Conservation (phyloP, 2,888 invertebrate species). For the Polydrusus tereticollis region DNA sequence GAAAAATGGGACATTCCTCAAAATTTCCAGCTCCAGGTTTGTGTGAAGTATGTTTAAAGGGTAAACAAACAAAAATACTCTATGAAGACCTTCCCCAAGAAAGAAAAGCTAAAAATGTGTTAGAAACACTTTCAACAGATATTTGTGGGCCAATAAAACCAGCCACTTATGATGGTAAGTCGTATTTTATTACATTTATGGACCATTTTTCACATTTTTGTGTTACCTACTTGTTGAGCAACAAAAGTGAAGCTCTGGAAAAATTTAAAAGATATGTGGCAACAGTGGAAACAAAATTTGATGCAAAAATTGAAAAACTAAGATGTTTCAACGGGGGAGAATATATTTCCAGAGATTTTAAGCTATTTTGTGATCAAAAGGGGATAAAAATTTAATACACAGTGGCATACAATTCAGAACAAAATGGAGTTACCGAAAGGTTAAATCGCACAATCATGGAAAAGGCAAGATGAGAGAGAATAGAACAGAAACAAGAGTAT, state of each 20-base stretch:
- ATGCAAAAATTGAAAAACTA: constrained; percentile 23
- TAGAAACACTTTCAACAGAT: constrained; percentile 24
- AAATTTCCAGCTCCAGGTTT: constrained; percentile 11
- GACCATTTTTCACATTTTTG: constrained; percentile 44
- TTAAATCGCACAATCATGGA: constrained; percentile 48
- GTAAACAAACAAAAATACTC: constrained; percentile 29
- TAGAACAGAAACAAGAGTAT: too few species aligned
- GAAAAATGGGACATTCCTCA: too few species aligned
- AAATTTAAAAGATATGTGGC: constrained; percentile 39
- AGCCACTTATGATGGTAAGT: constrained; percentile 40
- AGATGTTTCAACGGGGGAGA: too few species aligned
- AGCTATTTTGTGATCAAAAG: constrained; percentile 42
- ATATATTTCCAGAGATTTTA: too few species aligned
- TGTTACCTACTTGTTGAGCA: constrained; percentile 14
- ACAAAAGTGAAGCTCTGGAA: too few species aligned
- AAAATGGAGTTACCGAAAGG: constrained; percentile 48
- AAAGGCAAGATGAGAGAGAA: too few species aligned
- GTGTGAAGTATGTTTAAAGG: constrained; percentile 51
- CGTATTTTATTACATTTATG: too few species aligned
- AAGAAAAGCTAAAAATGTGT: constrained; percentile 1
- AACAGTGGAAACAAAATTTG: constrained; percentile 32
- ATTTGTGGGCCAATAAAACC: constrained; percentile 16
- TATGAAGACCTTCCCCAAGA: background rate
- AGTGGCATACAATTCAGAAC: constrained; percentile 41
- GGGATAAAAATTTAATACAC: constrained; percentile 49